These are phyloP conservation scores for Trinorchestia longiramus DNA, from an alignment of 1,140 invertebrate species.

Conservation along the genomic window DNA sequence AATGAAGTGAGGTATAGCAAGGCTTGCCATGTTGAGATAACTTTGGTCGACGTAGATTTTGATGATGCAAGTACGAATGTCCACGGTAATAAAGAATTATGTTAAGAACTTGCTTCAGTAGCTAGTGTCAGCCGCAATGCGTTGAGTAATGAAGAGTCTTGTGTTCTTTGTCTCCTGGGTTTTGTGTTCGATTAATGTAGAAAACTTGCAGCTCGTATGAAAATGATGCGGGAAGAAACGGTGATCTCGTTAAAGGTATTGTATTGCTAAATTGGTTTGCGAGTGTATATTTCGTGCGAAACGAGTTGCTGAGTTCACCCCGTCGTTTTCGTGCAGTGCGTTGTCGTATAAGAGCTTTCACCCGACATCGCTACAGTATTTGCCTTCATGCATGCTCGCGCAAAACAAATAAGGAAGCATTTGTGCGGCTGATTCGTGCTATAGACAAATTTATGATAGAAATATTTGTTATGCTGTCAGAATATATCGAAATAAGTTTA, in stretches of 20 bases:
- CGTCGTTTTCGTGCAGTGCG: not conserved
- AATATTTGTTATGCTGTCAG: not conserved
- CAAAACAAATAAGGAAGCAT: not conserved
- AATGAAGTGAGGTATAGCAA: not conserved
- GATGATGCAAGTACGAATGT: not conserved
- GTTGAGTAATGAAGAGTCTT: not conserved
- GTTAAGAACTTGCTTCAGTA: not conserved
- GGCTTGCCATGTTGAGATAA: not conserved
- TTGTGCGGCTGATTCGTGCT: slow-evolving; percentile 5
- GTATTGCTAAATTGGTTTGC: not conserved
- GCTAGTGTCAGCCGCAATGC: not conserved
- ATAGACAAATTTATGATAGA: not conserved
- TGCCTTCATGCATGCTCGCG: not conserved
- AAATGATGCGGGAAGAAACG: not conserved
- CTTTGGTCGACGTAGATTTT: not conserved
- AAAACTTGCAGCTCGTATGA: not conserved
- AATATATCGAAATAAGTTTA: not conserved
- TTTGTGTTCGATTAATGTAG: not conserved
- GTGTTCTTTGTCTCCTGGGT: not conserved
- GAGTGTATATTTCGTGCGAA: not conserved
- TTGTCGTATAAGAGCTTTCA: not conserved
- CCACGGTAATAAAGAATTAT: not conserved
- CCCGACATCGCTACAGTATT: not conserved
- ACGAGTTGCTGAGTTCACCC: not conserved
- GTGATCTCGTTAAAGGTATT: not conserved